A percentile compares a stretch with the other conserved stretches of the same genome.
phyloP scores from a whole-genome alignment of 1,140 invertebrate species.

The Chrysoperla carnea region DNA sequence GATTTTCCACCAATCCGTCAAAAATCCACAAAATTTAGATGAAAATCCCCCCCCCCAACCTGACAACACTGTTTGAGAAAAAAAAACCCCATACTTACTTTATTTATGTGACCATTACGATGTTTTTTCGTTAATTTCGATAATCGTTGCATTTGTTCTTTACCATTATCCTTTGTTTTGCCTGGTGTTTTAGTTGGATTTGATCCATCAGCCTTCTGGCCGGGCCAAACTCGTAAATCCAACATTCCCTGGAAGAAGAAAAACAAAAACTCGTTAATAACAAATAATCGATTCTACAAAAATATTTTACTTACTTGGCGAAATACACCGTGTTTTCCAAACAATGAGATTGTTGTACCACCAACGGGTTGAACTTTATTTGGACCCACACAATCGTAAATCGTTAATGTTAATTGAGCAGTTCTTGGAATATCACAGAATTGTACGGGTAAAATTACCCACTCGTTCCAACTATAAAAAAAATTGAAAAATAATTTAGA shows the following conservation, averaged over 20 bases:
- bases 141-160: constrained; percentile 77
- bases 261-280: constrained; percentile 10
- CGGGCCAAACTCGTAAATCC: constrained; percentile 62
- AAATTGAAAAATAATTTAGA: too few relatives aligned
- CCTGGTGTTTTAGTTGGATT: constrained; percentile 60
- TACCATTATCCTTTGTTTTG: constrained; percentile 55
- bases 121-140: constrained; percentile 90
- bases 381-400: constrained; percentile 85
- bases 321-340: constrained; percentile 84
- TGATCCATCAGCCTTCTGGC: constrained; percentile 56
- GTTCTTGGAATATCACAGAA: constrained; percentile 84
- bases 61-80: too few relatives aligned
- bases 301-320: constrained; percentile 37
- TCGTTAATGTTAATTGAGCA: constrained; percentile 75
- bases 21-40: too few relatives aligned
- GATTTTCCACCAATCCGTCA: too few relatives aligned
- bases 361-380: constrained; percentile 68
- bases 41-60: not conserved
- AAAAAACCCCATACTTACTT: constrained; percentile 25
- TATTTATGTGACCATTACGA: constrained; percentile 82
- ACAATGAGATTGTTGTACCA: constrained; percentile 77
- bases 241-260: constrained; percentile 42
- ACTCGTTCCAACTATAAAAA: constrained; percentile 84
- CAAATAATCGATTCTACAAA: constrained; percentile 2
- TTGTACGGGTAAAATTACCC: constrained; percentile 80